Percentiles rank a stretch among this genome's conserved stretches.
Conservation (phyloP, 2,888 invertebrate genomes). For the Caradrina kadenii region DNA sequence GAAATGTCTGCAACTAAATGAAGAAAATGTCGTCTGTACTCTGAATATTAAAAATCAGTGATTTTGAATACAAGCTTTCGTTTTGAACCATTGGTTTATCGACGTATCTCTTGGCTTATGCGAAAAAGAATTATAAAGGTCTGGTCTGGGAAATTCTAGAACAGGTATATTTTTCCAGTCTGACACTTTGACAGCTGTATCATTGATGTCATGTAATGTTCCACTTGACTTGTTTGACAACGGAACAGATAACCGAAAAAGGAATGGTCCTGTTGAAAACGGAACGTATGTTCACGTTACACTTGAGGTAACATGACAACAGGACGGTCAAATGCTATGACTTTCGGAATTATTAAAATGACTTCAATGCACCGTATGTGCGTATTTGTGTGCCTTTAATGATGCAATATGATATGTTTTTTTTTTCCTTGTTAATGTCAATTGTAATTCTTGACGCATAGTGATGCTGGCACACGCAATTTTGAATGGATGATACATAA, state of each 20-base stretch:
- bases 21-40: slow-evolving; percentile 4
- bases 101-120: too few species aligned
- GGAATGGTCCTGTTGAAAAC: too few species aligned
- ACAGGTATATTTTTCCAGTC: not conserved
- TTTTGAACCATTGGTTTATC: too few species aligned
- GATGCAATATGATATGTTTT: slow-evolving; percentile 1
- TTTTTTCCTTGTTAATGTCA: slow-evolving; percentile 21
- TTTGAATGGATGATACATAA: slow-evolving; percentile 31
- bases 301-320: not conserved
- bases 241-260: too few species aligned
- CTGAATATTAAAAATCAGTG: not conserved
- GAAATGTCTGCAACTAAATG: slow-evolving; percentile 1
- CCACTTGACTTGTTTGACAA: not conserved
- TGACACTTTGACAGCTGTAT: not conserved
- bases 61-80: not conserved
- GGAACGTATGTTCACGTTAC: too few species aligned
- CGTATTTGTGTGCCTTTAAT: not conserved
- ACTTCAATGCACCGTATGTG: slow-evolving; percentile 2
- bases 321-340: not conserved
- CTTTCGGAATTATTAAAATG: slow-evolving; percentile 6
- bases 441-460: slow-evolving; percentile 31
- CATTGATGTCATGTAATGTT: not conserved
- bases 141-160: not conserved
- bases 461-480: slow-evolving; percentile 18
- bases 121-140: too few species aligned